Evolutionary conservation across 1,140 invertebrate species (phyloP).

Genomic region (Varroa destructor): DNA sequence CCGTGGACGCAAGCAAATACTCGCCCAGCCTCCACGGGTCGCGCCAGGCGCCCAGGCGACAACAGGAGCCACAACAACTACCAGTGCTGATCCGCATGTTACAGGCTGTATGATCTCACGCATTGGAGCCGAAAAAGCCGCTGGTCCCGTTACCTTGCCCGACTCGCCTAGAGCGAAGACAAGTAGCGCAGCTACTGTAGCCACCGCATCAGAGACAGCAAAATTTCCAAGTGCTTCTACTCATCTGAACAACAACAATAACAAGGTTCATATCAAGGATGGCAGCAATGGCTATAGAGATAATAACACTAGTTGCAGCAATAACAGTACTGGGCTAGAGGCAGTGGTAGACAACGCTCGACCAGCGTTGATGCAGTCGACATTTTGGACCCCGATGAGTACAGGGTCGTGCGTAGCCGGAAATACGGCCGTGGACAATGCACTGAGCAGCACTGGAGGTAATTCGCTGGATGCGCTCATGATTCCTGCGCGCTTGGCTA

Average conservation of each 20-base stretch:
- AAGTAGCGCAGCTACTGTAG: background rate
- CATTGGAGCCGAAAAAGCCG: too few species aligned
- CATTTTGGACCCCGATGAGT: background rate
- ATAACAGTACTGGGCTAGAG: background rate
- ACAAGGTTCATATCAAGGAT: too few species aligned
- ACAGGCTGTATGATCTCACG: too few species aligned
- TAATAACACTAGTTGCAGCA: background rate
- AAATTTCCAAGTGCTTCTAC: too few species aligned
- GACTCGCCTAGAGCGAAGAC: background rate
- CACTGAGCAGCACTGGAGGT: too few species aligned
- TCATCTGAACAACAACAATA: too few species aligned
- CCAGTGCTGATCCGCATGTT: too few species aligned
- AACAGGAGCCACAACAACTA: too few species aligned
- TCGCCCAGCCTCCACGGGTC: constrained; percentile 31
- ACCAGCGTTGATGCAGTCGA: background rate
- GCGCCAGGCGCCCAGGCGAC: constrained; percentile 29
- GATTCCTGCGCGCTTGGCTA: constrained; percentile 41
- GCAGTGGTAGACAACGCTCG: constrained; percentile 17
- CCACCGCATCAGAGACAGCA: background rate
- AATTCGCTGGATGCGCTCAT: constrained; percentile 29
- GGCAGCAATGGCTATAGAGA: too few species aligned
- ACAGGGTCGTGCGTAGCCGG: constrained; percentile 28
- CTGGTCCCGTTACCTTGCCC: too few species aligned
- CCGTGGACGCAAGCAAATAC: constrained; percentile 20
- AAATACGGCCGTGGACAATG: constrained; percentile 36